Evolutionary conservation across 2,113 vertebrate genomes (phyloP), one percentile per base, ranked within the genome.

Genomic region (Syrrhaptes paradoxus): DNA sequence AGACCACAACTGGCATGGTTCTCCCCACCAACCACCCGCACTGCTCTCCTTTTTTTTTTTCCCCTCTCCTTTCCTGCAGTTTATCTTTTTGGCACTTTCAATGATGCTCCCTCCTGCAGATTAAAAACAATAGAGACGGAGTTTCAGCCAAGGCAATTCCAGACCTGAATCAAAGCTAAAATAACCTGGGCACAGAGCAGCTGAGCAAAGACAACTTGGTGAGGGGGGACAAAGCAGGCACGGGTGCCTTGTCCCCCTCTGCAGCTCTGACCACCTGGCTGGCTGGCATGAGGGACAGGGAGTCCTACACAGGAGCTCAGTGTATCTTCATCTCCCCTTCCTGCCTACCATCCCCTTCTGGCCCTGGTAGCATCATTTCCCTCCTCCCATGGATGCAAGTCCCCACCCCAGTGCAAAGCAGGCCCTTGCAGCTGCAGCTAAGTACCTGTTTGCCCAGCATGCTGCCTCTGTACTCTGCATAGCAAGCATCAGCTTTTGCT

Each of bases 21-120:
- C 82, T 82, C 57, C 77, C 43, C 91, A 82, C 66, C 70, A 85
- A 63, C 38, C 1, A 8, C 68, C 38, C 1, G 9, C 68, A 24
- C 81, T 74, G 38, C 77, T 75, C 29, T 57, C 58, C 15, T 24
- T 48, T 45, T 52, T 63, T 61, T 48, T 11, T 41, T 19, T 7
- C 10, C 7, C 26, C 32, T 46, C 20, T 52, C 67, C 38, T 76
- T 94, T 89, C 54, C 79, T 88, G 83, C 79, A 86, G 83, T 96
- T 94, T 90, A 75, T 94, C 93, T 95, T 95, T 96, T 73, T 88
- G 94, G 95, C 91, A 77, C 11, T 0, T 87, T 91, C 95, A 93
- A 38, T 55, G 92, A 89, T 94, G 96, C 81, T 87, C 76, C 92
- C 81, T 87, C 76, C 92, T 70, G 76, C 92, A 93, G 95, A 78